Evolutionary conservation across 2,113 vertebrate species (phyloP).

Genomic region (Pithys albifrons): DNA sequence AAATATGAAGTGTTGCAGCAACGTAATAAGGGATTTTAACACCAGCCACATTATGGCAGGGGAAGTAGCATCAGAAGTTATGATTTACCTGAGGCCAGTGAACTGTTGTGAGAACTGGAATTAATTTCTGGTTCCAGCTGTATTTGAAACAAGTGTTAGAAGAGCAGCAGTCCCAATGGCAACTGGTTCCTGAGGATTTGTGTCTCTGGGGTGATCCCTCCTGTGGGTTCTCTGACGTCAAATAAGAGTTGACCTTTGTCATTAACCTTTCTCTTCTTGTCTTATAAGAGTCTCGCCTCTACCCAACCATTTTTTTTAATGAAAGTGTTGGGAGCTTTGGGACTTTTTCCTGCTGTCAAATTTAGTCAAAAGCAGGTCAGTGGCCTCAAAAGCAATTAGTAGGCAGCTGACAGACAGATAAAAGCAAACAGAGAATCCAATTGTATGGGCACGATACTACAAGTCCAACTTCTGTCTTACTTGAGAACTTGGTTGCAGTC

Average conservation of each 20-base stretch:
- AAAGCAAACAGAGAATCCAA: neutral
- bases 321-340: slow-evolving; percentile 18
- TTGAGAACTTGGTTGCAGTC: neutral
- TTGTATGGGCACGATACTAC: neutral
- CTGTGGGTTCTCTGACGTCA: slow-evolving; percentile 27
- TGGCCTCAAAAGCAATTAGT: neutral
- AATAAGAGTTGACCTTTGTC: slow-evolving; percentile 18
- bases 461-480: neutral
- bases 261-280: slow-evolving; percentile 40
- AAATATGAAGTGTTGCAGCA: slow-evolving; percentile 47
- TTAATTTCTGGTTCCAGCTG: slow-evolving; percentile 22
- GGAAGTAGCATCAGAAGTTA: slow-evolving; percentile 37
- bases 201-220: slow-evolving; percentile 14
- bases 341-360: slow-evolving; percentile 3
- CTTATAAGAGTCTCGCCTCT: neutral
- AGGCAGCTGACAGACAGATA: neutral
- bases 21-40: neutral
- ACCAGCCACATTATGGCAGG: neutral
- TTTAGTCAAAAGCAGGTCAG: slow-evolving; percentile 11
- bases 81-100: neutral
- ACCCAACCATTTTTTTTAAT: neutral
- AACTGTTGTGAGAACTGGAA: slow-evolving; percentile 35
- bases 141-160: neutral
- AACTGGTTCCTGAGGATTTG: slow-evolving; percentile 11
- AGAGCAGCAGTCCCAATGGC: neutral